Evolutionary conservation across 2,888 invertebrate species (phyloP).

Genomic region (Athalia rosae): DNA sequence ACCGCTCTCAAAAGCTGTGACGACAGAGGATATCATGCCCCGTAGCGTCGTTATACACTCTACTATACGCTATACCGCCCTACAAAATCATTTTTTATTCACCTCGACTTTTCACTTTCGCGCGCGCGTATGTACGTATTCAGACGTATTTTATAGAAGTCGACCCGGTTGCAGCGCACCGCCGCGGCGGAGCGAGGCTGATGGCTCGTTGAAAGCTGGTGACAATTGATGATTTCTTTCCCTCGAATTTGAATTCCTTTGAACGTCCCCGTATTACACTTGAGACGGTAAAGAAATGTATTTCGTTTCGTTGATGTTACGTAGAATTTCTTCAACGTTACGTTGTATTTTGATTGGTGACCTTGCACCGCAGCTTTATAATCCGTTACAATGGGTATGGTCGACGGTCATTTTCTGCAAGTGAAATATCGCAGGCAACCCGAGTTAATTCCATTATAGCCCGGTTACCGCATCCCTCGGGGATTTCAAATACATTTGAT

Average conservation of each 20-base stretch:
- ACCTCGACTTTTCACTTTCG: slow-evolving; percentile 63
- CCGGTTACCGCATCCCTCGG: slow-evolving; percentile 28
- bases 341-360: slow-evolving; percentile 6
- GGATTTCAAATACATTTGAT: slow-evolving; percentile 32
- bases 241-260: background rate
- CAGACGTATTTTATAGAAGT: no score
- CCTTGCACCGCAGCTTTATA: slow-evolving; percentile 5
- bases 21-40: slow-evolving; percentile 57
- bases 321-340: no score
- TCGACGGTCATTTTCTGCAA: slow-evolving; percentile 31
- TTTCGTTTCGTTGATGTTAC: no score
- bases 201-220: slow-evolving; percentile 44
- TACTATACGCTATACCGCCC: slow-evolving; percentile 12
- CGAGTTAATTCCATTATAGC: slow-evolving; percentile 41
- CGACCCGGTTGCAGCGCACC: background rate
- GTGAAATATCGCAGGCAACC: slow-evolving; percentile 35
- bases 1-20: slow-evolving; percentile 66
- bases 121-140: slow-evolving; percentile 44
- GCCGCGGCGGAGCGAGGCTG: slow-evolving; percentile 51
- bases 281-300: no score
- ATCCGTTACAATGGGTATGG: slow-evolving; percentile 36
- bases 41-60: background rate
- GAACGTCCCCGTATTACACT: no score
- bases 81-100: slow-evolving; percentile 66
- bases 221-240: background rate